phyloP scores from a whole-genome alignment of 2,797 vertebrate species.

The Enteromius unitaeniatus region DNA sequence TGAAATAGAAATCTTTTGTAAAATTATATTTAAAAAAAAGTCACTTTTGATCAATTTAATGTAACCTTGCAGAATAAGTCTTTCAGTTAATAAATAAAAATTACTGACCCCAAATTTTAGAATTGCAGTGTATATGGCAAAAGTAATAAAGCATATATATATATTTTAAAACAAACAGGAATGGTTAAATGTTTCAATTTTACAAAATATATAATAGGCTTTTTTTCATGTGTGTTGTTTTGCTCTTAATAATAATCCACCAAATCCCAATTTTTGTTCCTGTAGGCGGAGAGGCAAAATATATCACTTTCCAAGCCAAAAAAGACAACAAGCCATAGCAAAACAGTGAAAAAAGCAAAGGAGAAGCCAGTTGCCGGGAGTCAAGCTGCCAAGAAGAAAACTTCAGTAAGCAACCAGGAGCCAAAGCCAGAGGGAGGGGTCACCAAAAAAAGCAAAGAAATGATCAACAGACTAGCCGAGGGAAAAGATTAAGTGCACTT shows the following conservation, averaged over 20 bases:
- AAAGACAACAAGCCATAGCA: slow-evolving; percentile 90
- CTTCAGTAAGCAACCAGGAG: slow-evolving; percentile 70
- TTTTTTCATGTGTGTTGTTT: neutral
- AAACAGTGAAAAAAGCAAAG: slow-evolving; percentile 91
- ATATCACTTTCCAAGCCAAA: slow-evolving; percentile 92
- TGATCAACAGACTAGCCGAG: slow-evolving; percentile 99
- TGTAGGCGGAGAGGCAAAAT: slow-evolving; percentile 88
- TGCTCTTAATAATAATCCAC: slow-evolving; percentile 16
- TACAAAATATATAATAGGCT: neutral
- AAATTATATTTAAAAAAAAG: too few relatives aligned
- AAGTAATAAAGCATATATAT: neutral
- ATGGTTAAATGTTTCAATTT: neutral
- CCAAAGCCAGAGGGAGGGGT: slow-evolving; percentile 85
- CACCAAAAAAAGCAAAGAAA: slow-evolving; percentile 97
- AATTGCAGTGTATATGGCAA: neutral
- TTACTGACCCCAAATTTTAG: neutral
- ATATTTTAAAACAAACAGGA: neutral
- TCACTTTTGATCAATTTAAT: too few relatives aligned
- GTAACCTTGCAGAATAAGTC: too few relatives aligned
- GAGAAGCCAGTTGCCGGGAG: slow-evolving; percentile 88
- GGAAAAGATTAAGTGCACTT: slow-evolving; percentile 89
- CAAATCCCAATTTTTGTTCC: slow-evolving; percentile 20
- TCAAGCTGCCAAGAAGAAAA: slow-evolving; percentile 92
- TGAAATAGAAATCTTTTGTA: neutral
- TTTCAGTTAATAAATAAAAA: neutral